Percentiles rank a stretch among this genome's conserved stretches.
These are phyloP conservation scores for Albula goreensis DNA, from an alignment of 2,113 vertebrate genomes.

Conservation along the genomic window DNA sequence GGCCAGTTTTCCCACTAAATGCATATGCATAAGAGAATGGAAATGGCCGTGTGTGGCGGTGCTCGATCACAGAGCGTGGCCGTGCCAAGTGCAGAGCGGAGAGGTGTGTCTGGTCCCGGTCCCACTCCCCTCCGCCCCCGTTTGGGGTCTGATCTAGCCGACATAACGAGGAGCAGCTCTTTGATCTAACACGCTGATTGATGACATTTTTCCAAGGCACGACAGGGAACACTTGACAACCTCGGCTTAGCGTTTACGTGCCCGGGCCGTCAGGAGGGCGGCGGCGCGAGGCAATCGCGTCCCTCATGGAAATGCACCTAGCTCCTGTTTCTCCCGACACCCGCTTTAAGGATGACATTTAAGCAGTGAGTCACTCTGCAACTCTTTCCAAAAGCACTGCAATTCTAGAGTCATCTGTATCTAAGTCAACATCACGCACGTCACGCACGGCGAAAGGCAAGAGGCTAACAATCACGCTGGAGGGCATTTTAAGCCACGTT, in stretches of 20 bases:
- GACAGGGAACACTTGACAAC: not conserved
- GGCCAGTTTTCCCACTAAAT: not conserved
- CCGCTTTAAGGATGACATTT: not conserved
- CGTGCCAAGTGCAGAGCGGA: not conserved
- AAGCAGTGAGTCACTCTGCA: not conserved
- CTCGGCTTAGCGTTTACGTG: not conserved
- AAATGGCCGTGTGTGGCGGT: too few species aligned
- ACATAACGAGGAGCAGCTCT: not conserved
- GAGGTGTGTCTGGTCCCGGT: not conserved
- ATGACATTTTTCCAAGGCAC: not conserved
- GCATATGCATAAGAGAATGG: not conserved
- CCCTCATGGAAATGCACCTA: not conserved
- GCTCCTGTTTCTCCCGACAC: not conserved
- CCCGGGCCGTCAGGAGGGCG: too few species aligned
- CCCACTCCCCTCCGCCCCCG: not conserved
- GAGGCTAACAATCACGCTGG: not conserved
- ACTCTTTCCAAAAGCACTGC: not conserved
- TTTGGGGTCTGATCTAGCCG: not conserved
- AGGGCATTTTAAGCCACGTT: not conserved
- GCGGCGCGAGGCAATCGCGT: too few species aligned
- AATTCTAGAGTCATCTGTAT: not conserved
- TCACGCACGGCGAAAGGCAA: not conserved
- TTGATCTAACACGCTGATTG: not conserved
- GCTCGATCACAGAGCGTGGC: too few species aligned
- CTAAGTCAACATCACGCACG: not conserved